Evolutionary conservation across 1,140 invertebrate genomes (phyloP).

Genomic region (Apis dorsata): DNA sequence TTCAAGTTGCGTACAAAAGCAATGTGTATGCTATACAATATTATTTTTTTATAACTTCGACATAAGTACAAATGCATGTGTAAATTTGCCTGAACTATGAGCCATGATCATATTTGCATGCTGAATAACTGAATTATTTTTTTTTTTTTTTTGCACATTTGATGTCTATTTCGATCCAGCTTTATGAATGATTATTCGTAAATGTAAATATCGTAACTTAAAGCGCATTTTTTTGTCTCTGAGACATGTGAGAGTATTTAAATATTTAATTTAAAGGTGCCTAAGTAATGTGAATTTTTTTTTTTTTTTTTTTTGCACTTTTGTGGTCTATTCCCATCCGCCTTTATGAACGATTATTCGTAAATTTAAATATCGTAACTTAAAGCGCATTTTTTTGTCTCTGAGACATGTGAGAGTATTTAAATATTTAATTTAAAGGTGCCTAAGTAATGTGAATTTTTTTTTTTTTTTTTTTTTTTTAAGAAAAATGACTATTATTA

Average conservation of each 20-base stretch:
- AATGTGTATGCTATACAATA: slow-evolving; percentile 7
- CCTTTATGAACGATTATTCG: neutral
- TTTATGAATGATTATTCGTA: neutral
- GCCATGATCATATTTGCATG: slow-evolving; percentile 11
- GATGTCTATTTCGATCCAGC: neutral
- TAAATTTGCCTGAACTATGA: slow-evolving; percentile 2
- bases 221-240: neutral
- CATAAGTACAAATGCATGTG: slow-evolving; percentile 2
- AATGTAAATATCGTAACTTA: neutral
- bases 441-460: too few relatives aligned
- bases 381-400: neutral
- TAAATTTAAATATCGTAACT: neutral
- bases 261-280: too few relatives aligned
- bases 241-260: neutral
- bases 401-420: too few relatives aligned
- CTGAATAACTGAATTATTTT: neutral
- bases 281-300: too few relatives aligned
- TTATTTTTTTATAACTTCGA: neutral
- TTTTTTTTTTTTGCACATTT: slow-evolving; percentile 20
- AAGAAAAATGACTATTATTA: too few relatives aligned
- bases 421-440: neutral
- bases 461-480: too few relatives aligned
- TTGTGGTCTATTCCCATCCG: neutral
- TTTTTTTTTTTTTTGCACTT: too few relatives aligned
- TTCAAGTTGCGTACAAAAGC: neutral